Base-by-base conservation (phyloP, 2,113 vertebrate species). In the Oncorhynchus kisutch region DNA sequence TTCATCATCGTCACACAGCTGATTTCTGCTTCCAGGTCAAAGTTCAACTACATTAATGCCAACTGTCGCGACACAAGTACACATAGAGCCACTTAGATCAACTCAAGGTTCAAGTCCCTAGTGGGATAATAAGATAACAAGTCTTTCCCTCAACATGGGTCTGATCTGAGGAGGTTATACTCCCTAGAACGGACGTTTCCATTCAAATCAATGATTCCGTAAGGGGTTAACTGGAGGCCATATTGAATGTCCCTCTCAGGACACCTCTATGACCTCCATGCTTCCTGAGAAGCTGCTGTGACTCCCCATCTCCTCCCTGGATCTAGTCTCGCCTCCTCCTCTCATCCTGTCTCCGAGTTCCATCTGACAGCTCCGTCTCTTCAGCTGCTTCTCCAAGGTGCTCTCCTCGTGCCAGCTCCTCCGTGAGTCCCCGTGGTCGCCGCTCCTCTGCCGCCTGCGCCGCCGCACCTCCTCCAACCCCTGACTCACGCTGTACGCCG, bases 361-460 rank as follows among this genome's bases (percentile, higher is more conserved):
- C 97, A 99, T 98, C 91, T 99, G 97, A 83, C 97, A 99, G 93
- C 96, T 98, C 6, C 97, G 90, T 3, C 96, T 91, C 77, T 98
- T 99, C 65, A 98, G 95, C 90, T 98, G 97, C 93, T 99, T 99
- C 81, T 99, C 97, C 0, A 98, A 99, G 79, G 94, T 95, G 91
- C 97, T 98, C 82, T 98, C 97, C 64, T 99, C 97, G 0, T 99
- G 97, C 97, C 97, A 99, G 91, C 96, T 98, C 14, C 97, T 88
- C 78, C 97, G 87, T 0, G 96, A 98, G 92, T 96, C 96, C 0
- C 95, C 94, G 0, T 91, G 85, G 71, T 95, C 95, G 0, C 92
- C 89, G 0, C 93, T 93, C 75, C 94, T 93, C 5, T 93, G 92
- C 66, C 95, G 90, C 76, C 96, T 82, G 34, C 96, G 95, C 74